Evolutionary conservation across 2,113 vertebrate species (phyloP).

Genomic region (Leptobrachium ailaonicum): DNA sequence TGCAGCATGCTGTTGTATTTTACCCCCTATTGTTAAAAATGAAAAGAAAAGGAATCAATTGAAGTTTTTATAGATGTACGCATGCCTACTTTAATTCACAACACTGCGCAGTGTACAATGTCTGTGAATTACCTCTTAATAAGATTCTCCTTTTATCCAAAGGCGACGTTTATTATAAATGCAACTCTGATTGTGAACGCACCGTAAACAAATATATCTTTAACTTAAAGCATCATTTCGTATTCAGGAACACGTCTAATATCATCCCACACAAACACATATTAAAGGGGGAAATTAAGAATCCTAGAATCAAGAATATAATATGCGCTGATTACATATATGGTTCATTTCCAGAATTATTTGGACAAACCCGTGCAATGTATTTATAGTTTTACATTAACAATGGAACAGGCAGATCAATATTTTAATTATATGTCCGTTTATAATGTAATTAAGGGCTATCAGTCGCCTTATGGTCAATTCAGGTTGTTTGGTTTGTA

Average conservation of each 20-base stretch:
- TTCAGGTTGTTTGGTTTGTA: too few relatives aligned
- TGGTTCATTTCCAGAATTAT: constrained; percentile 27
- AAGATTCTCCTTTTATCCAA: constrained; percentile 39
- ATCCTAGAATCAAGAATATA: constrained; percentile 20
- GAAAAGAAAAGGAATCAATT: constrained; percentile 52
- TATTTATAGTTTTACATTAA: too few relatives aligned
- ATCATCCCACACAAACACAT: constrained; percentile 37
- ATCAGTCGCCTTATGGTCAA: too few relatives aligned
- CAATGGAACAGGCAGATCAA: too few relatives aligned
- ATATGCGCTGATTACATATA: constrained; percentile 26
- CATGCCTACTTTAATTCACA: constrained; percentile 30
- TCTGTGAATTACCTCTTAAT: constrained; percentile 39
- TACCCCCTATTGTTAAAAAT: constrained; percentile 48
- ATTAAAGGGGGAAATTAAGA: constrained; percentile 19
- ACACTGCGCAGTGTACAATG: background rate
- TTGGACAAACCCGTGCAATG: too few relatives aligned
- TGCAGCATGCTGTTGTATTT: constrained; percentile 39
- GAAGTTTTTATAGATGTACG: constrained; percentile 48
- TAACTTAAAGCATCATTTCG: constrained; percentile 34
- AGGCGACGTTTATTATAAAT: constrained; percentile 25
- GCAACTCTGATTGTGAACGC: constrained; percentile 9
- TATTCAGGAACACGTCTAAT: constrained; percentile 36
- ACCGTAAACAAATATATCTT: constrained; percentile 36
- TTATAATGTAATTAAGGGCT: too few relatives aligned
- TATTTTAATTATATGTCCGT: too few relatives aligned